Evolutionary conservation across 2,888 invertebrate genomes (phyloP), one percentile per base, ranked within the genome.

Genomic region (Myopa testacea): DNA sequence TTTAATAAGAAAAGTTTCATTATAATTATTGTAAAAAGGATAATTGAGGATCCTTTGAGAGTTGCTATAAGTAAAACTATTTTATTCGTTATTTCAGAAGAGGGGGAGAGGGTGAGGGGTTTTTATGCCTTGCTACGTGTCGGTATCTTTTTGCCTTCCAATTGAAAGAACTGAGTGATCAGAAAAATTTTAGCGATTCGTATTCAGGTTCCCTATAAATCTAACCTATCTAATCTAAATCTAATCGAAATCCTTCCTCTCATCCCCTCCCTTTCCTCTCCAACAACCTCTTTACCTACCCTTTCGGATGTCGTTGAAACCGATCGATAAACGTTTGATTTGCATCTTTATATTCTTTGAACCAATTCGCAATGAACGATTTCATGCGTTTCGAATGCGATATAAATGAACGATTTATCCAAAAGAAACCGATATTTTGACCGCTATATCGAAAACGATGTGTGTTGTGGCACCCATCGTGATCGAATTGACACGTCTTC

Each of bases 351-450:
- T 86, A 85, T 68, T 89, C 89, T 12, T 84, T 83, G 70, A 87
- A 89, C 89, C 89, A 89, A 76, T 84, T 84, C 16, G 86, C 81
- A 19, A 89, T 84, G 40, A 88, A 84, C 34, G 87, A 84, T 70
- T 87, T 88, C 76, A 89, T 88, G 69, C 88, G 85, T 68, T 84
- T 83, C 16, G 87, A 86, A 76, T 88, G 84, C n/a, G 88, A 87
- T 62, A 86, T 86, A 76, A 88, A 87, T 40, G 86, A 84, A n/a
- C 85, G 84, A 26, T 83, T 83, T 75, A 87, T 87, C 86, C 87
- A 88, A 76, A 86, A 85, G 79, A 86, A 85, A 3, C 86, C 88
- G 68, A 89, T 88, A 81, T 88, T 89, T 80, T 89, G 88, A 3
- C 88, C 88, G 78, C 87, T 87, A 19, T 83, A 83, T 45, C 74